A percentile compares a stretch with the other conserved stretches of the same genome.
phyloP scores from a whole-genome alignment of 1,140 invertebrate species.

The Temnothorax curvispinosus region DNA sequence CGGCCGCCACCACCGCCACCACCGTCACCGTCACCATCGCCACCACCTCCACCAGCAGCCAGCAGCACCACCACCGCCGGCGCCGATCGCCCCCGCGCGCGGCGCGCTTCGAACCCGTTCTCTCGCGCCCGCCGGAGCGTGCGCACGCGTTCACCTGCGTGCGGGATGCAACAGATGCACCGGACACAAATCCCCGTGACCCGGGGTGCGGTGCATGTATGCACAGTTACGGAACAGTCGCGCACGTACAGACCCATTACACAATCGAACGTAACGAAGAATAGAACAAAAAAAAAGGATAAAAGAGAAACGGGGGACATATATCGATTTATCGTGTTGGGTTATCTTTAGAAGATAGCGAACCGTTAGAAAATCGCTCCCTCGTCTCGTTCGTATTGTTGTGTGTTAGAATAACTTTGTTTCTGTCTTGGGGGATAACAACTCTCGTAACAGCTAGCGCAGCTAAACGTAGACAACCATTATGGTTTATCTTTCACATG shows the following conservation, averaged over 20 bases:
- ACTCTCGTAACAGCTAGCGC: neutral
- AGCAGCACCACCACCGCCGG: neutral
- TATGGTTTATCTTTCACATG: neutral
- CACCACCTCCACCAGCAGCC: neutral
- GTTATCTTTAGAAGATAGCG: constrained; percentile 57
- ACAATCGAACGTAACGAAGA: constrained; percentile 56
- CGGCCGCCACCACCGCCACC: neutral
- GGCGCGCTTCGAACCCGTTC: neutral
- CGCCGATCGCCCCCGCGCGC: neutral
- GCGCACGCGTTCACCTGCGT: constrained; percentile 46
- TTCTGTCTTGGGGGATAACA: neutral
- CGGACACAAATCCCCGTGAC: constrained; percentile 42
- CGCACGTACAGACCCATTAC: constrained; percentile 39
- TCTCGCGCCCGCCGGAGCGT: constrained; percentile 4
- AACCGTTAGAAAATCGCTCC: constrained; percentile 17
- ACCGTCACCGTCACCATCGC: neutral
- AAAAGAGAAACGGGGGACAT: neutral
- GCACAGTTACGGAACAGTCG: constrained; percentile 43
- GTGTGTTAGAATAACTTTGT: neutral
- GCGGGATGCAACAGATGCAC: constrained; percentile 61
- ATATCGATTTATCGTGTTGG: constrained; percentile 43
- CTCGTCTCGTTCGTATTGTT: constrained; percentile 19
- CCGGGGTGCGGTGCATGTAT: constrained; percentile 40
- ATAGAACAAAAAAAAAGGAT: constrained; percentile 16
- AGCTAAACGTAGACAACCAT: neutral